Conservation (phyloP, 2,888 invertebrate genomes). For the Lumbricus terrestris region DNA sequence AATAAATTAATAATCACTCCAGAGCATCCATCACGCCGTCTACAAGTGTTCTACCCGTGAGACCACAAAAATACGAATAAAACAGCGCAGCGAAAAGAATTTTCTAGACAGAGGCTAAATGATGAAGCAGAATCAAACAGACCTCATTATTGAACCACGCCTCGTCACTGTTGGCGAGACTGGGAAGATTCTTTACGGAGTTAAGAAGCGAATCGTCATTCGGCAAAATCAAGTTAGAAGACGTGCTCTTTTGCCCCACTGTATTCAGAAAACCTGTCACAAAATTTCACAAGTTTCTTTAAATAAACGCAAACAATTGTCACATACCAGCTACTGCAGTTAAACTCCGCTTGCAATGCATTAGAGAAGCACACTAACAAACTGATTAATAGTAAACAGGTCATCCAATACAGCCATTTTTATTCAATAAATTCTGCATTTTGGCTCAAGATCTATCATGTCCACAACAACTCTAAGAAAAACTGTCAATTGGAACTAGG, state of each 20-base stretch:
- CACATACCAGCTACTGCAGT: neutral
- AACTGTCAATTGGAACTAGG: neutral
- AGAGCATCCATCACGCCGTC: neutral
- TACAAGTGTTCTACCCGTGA: neutral
- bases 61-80: neutral
- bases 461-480: no score
- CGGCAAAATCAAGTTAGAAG: neutral
- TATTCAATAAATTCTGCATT: no score
- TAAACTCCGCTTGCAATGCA: neutral
- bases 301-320: neutral
- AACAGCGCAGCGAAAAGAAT: neutral
- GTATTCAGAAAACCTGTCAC: slow-evolving; percentile 5
- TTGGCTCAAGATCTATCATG: no score
- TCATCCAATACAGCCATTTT: no score
- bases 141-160: slow-evolving; percentile 6
- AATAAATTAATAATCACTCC: no score
- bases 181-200: neutral
- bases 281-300: neutral
- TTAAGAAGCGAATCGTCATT: neutral
- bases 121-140: neutral
- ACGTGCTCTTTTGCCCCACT: neutral
- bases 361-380: neutral
- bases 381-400: no score
- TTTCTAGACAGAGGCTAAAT: neutral
- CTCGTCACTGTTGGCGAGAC: neutral